A percentile compares a stretch with the other conserved stretches of the same genome.
These are phyloP conservation scores for Plebejus argus DNA, from an alignment of 2,888 invertebrate genomes.

Conservation along the genomic window DNA sequence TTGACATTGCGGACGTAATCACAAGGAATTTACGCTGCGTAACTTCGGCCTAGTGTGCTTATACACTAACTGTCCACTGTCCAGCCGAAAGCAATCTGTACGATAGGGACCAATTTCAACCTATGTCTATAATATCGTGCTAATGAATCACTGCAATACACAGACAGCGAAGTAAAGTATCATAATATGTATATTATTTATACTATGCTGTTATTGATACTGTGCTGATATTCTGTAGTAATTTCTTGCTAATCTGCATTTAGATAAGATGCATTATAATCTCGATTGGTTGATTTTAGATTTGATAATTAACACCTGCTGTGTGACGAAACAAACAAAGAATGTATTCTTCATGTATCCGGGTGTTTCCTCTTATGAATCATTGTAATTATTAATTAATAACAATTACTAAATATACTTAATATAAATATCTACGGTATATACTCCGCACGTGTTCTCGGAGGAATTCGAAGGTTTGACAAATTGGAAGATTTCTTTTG, in stretches of 20 bases:
- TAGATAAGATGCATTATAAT: not conserved
- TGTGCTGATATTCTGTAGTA: not conserved
- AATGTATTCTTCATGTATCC: not conserved
- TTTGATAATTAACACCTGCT: not conserved
- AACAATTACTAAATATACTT: too few species aligned
- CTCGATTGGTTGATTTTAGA: not conserved
- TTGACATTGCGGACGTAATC: too few species aligned
- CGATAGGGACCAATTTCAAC: too few species aligned
- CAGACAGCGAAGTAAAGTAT: not conserved
- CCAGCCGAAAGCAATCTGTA: too few species aligned
- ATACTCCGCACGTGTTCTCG: too few species aligned
- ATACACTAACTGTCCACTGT: too few species aligned
- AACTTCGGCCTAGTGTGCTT: too few species aligned
- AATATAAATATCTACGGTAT: too few species aligned
- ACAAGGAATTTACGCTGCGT: too few species aligned
- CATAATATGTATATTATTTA: not conserved
- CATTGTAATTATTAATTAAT: not conserved
- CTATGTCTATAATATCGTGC: too few species aligned
- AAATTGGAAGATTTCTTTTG: too few species aligned
- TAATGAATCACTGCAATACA: not conserved
- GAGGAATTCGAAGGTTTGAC: too few species aligned
- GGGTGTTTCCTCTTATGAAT: not conserved
- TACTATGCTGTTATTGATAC: not conserved
- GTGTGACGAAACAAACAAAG: not conserved
- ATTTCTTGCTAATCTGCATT: not conserved